Evolutionary conservation across 1,140 invertebrate genomes (phyloP).

Genomic region (Trichonephila clavipes): DNA sequence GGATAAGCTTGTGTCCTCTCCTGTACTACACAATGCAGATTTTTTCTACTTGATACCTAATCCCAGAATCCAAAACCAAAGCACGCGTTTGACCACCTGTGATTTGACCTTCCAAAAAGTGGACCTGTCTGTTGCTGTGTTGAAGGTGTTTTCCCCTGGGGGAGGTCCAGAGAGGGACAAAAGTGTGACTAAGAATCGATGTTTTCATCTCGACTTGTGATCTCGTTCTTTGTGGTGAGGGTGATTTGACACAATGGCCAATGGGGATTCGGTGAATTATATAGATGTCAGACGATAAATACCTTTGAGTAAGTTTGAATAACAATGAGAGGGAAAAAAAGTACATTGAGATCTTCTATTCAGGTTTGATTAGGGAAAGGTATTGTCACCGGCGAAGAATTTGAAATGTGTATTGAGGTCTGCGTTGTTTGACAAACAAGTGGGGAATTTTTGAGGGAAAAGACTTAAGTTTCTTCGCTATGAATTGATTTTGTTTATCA

Average conservation of each 20-base stretch:
- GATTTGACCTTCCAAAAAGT: neutral
- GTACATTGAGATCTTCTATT: neutral
- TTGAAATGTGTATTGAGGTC: neutral
- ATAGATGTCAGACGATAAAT: slow-evolving; percentile 7
- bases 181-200: slow-evolving; percentile 21
- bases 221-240: neutral
- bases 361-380: slow-evolving; percentile 2
- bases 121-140: neutral
- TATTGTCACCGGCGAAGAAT: slow-evolving; percentile 11
- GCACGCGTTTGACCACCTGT: slow-evolving; percentile 7
- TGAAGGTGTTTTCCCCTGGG: neutral
- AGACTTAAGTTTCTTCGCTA: neutral
- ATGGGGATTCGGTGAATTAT: neutral
- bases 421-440: slow-evolving; percentile 6
- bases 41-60: neutral
- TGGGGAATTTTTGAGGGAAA: neutral
- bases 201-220: slow-evolving; percentile 22
- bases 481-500: neutral
- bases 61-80: neutral
- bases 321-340: neutral
- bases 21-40: neutral
- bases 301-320: neutral
- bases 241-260: neutral
- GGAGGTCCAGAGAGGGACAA: neutral
- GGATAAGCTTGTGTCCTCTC: slow-evolving; percentile 5